phyloP scores from a whole-genome alignment of 2,797 vertebrate genomes.

The Lagorchestes hirsutus region DNA sequence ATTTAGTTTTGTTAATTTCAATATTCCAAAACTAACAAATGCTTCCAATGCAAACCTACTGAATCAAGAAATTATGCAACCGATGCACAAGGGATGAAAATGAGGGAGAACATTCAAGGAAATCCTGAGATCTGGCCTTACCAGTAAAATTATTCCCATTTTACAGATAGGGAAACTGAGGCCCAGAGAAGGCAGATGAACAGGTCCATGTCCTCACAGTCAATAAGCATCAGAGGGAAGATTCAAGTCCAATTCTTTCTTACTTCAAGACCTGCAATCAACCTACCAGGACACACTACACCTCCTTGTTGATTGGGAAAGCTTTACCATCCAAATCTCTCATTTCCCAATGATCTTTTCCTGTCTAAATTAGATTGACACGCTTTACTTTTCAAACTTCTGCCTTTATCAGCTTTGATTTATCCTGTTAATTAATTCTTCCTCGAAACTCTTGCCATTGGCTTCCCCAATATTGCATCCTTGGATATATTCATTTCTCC shows the following conservation, averaged over 20 bases:
- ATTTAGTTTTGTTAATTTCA: slow-evolving; percentile 52
- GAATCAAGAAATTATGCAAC: slow-evolving; percentile 51
- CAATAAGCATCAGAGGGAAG: slow-evolving; percentile 46
- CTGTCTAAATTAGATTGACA: not conserved
- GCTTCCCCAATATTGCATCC: slow-evolving; percentile 44
- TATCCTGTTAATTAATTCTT: slow-evolving; percentile 45
- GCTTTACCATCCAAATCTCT: not conserved
- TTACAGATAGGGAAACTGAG: slow-evolving; percentile 62
- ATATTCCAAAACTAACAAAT: not conserved
- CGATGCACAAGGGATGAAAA: not conserved
- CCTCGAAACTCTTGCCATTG: slow-evolving; percentile 41
- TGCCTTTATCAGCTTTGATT: slow-evolving; percentile 40
- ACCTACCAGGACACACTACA: not conserved
- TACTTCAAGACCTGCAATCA: not conserved
- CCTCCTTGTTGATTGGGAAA: not conserved
- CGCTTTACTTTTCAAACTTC: not conserved
- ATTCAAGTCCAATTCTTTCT: slow-evolving; percentile 22
- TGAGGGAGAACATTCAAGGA: slow-evolving; percentile 3
- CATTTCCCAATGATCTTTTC: not conserved
- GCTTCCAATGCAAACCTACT: slow-evolving; percentile 26
- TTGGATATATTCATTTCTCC: slow-evolving; percentile 53
- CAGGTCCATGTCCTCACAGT: slow-evolving; percentile 5
- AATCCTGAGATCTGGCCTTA: slow-evolving; percentile 17
- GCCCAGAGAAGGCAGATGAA: slow-evolving; percentile 53
- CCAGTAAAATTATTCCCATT: slow-evolving; percentile 52